These are phyloP conservation scores for Agrochola litura DNA, from an alignment of 2,888 invertebrate species.

Conservation along the genomic window DNA sequence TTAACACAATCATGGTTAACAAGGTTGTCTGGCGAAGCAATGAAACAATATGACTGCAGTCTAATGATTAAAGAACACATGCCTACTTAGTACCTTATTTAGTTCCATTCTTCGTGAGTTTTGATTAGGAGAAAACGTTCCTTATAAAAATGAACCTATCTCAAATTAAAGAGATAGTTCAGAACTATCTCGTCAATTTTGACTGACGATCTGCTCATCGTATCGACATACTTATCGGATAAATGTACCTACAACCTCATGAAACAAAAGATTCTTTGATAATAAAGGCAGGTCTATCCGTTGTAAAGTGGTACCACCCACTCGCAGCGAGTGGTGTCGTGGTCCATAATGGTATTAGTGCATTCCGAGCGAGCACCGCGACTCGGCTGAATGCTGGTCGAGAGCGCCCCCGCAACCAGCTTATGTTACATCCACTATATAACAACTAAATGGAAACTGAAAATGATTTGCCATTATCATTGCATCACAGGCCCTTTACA, in stretches of 20 bases:
- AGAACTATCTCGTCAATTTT: background rate
- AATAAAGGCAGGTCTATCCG: constrained; percentile 66
- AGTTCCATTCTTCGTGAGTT: background rate
- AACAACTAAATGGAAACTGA: constrained; percentile 33
- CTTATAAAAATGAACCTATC: no score
- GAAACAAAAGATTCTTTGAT: background rate
- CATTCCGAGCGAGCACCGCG: constrained; percentile 72
- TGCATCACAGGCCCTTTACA: constrained; percentile 24
- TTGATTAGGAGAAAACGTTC: background rate
- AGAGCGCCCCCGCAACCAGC: constrained; percentile 60
- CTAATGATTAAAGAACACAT: background rate
- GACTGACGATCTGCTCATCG: no score
- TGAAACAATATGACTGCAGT: constrained; percentile 1
- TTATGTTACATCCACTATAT: constrained; percentile 35
- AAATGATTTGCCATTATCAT: constrained; percentile 41
- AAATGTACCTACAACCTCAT: background rate
- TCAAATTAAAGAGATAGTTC: background rate
- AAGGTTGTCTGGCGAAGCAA: constrained; percentile 13
- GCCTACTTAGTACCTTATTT: background rate
- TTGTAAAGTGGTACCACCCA: constrained; percentile 73
- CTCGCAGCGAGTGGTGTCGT: constrained; percentile 75
- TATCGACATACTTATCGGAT: constrained; percentile 5
- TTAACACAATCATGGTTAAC: background rate
- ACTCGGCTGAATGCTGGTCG: constrained; percentile 47
- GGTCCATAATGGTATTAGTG: constrained; percentile 81